phyloP scores from a whole-genome alignment of 2,888 invertebrate genomes.

The Cheilosia variabilis region DNA sequence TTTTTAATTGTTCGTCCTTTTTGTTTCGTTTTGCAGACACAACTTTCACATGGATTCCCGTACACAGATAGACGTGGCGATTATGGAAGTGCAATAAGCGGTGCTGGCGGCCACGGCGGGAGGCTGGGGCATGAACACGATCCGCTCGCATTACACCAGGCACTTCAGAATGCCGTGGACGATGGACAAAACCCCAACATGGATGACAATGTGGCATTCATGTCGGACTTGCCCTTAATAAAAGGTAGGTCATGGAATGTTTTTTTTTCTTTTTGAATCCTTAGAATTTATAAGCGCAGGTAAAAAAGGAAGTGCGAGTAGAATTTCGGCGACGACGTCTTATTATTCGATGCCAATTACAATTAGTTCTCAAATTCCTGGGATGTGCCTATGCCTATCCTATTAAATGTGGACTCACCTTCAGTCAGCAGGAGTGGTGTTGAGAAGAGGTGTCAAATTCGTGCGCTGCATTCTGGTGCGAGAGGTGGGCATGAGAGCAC shows the following conservation, averaged over 20 bases:
- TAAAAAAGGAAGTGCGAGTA: constrained; percentile 8
- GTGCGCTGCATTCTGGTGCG: constrained; percentile 53
- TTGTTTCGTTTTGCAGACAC: constrained; percentile 79
- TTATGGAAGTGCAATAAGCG: constrained; percentile 86
- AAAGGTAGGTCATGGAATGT: constrained; percentile 89
- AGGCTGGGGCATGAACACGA: constrained; percentile 87
- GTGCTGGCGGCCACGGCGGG: constrained; percentile 84
- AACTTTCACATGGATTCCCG: constrained; percentile 87
- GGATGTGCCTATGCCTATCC: constrained; percentile 58
- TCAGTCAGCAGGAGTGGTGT: not conserved
- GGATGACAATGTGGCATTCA: constrained; percentile 94
- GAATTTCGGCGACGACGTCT: constrained; percentile 7
- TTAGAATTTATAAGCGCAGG: not conserved
- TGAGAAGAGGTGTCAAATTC: constrained; percentile 65
- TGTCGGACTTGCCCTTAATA: constrained; percentile 94
- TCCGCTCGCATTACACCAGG: constrained; percentile 91
- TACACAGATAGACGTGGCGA: constrained; percentile 86
- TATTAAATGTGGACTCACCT: constrained; percentile 45
- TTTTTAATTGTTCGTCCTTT: constrained; percentile 29
- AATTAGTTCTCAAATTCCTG: constrained; percentile 59
- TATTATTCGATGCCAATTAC: constrained; percentile 61
- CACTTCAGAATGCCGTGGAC: constrained; percentile 88
- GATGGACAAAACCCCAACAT: constrained; percentile 90
- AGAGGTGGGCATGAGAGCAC: constrained; percentile 46
- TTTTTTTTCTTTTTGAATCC: not conserved